These are phyloP conservation scores for Torymus texanus DNA, from an alignment of 2,888 invertebrate genomes.

Conservation along the genomic window DNA sequence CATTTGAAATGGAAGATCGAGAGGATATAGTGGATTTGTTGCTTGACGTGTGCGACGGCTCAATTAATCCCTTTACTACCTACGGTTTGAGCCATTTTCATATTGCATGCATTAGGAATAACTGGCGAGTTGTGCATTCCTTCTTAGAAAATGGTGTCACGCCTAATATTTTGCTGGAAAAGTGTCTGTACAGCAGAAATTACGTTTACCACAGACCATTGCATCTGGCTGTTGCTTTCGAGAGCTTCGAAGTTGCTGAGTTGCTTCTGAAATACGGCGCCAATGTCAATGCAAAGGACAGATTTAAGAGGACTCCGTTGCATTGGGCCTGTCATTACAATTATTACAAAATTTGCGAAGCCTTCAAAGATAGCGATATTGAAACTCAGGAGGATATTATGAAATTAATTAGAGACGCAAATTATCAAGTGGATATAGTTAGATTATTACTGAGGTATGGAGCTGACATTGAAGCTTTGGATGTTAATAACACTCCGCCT, in stretches of 20 bases:
- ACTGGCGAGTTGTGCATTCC: conserved; percentile 30
- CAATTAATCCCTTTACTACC: conserved; percentile 44
- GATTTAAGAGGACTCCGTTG: conserved; percentile 37
- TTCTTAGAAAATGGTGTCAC: conserved; percentile 44
- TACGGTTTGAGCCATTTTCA: conserved; percentile 53
- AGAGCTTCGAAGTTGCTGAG: conserved; percentile 45
- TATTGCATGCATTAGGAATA: conserved; percentile 47
- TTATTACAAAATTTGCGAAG: conserved; percentile 25
- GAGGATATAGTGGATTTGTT: conserved; percentile 32
- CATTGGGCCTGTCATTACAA: conserved; percentile 51
- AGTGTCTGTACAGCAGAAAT: conserved; percentile 47
- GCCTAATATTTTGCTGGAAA: conserved; percentile 43
- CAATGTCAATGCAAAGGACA: conserved; percentile 48
- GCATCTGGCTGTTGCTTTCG: conserved; percentile 45
- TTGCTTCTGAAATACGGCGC: conserved; percentile 47
- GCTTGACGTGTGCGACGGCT: conserved; percentile 35
- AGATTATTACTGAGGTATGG: conserved; percentile 31
- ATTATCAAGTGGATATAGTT: conserved; percentile 40
- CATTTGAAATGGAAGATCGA: conserved; percentile 32
- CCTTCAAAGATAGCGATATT: not conserved
- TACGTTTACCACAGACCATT: conserved; percentile 49
- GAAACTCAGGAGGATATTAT: conserved; percentile 9
- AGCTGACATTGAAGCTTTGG: conserved; percentile 37
- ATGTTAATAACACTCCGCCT: conserved; percentile 37
- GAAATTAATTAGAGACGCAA: not conserved